Evolutionary conservation across 2,888 invertebrate genomes (phyloP), one percentile per base, ranked within the genome.

Genomic region (Amiota minor): DNA sequence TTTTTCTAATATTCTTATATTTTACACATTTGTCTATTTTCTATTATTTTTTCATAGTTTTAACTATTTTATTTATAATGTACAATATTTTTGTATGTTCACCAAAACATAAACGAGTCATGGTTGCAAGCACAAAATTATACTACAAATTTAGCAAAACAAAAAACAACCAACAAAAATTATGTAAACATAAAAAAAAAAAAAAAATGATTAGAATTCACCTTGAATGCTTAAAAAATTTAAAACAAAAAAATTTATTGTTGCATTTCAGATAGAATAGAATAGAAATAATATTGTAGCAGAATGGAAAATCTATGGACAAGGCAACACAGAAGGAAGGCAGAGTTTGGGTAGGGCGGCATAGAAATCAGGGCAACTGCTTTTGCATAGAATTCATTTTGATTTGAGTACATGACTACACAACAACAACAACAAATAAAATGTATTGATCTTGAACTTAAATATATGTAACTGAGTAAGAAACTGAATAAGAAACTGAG

Each of bases 191-290:
- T 3, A 71, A 46, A 67, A 67, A 67, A 49, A 56, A 16, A 59
- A 55, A 18, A 70, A 23, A 50, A 72, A 76, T 71, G 76, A 75
- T 79, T 76, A 78, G 71, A 77, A 72, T 75, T 74, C 74, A 77
- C 79, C 79, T 79, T 78, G 78, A 76, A 77, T 74, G 70, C 55
- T 47, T 53, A 20, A 55, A 69, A 75, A 46, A 23, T n/a, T n/a
- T 12, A 69, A 72, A 61, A 56, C 55, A 53, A 61, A 59, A 71
- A 71, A 12, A 62, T 50, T 18, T 11, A 16, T 35, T 35, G 35
- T 35, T 4, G 35, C 6, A 35, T 35, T 35, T 35, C 35, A 35
- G 35, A 35, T 35, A 35, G 35, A 35, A 35, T 6, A 35, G 35
- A 35, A 35, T n/a, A n/a, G n/a, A n/a, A n/a, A n/a, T n/a, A n/a